Conservation (phyloP, 2,888 invertebrate genomes). For the Troides helena region DNA sequence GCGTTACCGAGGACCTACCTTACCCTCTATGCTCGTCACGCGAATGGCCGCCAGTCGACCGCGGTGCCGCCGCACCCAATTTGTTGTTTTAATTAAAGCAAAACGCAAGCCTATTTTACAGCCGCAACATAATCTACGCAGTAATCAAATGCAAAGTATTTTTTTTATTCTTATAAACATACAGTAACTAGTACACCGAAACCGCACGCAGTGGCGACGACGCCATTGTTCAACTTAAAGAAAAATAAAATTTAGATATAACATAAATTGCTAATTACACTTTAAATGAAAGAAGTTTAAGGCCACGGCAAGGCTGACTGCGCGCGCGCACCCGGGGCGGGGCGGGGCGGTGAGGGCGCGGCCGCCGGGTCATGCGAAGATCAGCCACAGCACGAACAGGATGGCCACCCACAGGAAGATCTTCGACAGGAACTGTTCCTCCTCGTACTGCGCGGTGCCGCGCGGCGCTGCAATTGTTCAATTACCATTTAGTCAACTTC, state of each 20-base stretch:
- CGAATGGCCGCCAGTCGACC: too few relatives aligned
- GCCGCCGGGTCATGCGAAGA: conserved; percentile 85
- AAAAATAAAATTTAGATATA: conserved; percentile 6
- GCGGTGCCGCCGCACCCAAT: too few relatives aligned
- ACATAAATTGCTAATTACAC: neutral
- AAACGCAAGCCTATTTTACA: too few relatives aligned
- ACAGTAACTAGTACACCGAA: conserved; percentile 3
- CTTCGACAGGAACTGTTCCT: conserved; percentile 95
- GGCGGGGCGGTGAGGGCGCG: neutral
- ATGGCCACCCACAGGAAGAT: conserved; percentile 96
- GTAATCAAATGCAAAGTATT: too few relatives aligned
- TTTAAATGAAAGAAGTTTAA: neutral
- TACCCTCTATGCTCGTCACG: too few relatives aligned
- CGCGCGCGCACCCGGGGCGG: conserved; percentile 18
- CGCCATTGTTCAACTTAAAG: neutral
- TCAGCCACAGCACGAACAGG: conserved; percentile 93
- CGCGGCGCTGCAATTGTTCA: conserved; percentile 81
- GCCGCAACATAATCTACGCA: too few relatives aligned
- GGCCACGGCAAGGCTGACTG: conserved; percentile 6
- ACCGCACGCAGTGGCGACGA: conserved; percentile 7
- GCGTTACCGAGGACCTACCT: too few relatives aligned
- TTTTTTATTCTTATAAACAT: too few relatives aligned
- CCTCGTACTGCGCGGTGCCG: conserved; percentile 92
- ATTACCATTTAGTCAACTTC: too few relatives aligned
- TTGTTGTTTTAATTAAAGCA: too few relatives aligned